Evolutionary conservation across 2,113 vertebrate genomes (phyloP).

Genomic region (Elephas maximus): DNA sequence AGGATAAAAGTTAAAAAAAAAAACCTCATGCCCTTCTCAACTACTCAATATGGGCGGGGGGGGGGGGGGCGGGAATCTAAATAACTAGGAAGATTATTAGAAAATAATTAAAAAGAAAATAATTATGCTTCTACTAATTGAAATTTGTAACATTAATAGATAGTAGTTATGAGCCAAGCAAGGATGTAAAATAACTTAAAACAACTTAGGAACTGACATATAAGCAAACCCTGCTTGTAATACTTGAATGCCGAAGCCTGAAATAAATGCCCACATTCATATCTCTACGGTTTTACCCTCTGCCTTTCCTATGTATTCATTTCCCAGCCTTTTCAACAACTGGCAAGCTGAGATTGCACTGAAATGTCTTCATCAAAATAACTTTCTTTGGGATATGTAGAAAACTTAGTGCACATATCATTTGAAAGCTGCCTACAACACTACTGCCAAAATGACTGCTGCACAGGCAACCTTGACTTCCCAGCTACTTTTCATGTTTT

Average conservation of each 20-base stretch:
- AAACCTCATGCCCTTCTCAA: neutral
- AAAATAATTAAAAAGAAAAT: neutral
- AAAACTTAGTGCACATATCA: neutral
- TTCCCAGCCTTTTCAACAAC: slow-evolving; percentile 58
- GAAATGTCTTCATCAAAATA: neutral
- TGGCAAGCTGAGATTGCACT: neutral
- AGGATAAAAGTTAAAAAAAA: neutral
- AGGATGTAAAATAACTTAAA: slow-evolving; percentile 61
- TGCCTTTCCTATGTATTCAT: neutral
- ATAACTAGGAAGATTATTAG: slow-evolving; percentile 42
- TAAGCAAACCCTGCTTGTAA: slow-evolving; percentile 58
- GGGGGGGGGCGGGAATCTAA: slow-evolving; percentile 42
- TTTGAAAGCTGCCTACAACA: neutral
- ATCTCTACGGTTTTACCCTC: neutral
- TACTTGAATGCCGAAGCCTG: slow-evolving; percentile 56
- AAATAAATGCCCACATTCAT: slow-evolving; percentile 43
- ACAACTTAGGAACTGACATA: slow-evolving; percentile 50
- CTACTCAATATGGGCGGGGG: slow-evolving; percentile 2
- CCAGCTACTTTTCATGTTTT: neutral
- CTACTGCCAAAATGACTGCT: neutral
- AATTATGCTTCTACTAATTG: slow-evolving; percentile 25
- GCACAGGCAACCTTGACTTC: neutral
- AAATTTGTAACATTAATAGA: slow-evolving; percentile 45
- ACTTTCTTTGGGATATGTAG: neutral
- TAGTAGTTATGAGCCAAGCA: slow-evolving; percentile 17